phyloP scores from a whole-genome alignment of 2,797 vertebrate species.

The Eulemur mongoz region DNA sequence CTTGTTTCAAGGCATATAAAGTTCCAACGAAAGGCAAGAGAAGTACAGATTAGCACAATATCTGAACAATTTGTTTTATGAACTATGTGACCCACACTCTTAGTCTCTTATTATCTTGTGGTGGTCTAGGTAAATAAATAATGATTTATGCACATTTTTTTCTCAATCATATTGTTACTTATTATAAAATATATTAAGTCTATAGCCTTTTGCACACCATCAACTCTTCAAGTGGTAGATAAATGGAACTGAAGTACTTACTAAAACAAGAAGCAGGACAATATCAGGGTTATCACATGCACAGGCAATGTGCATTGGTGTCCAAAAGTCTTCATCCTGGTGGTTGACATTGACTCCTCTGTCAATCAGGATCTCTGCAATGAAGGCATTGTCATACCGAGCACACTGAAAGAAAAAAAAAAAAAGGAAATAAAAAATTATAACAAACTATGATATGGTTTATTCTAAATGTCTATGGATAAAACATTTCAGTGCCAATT shows the following conservation, averaged over 20 bases:
- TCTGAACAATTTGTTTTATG: neutral
- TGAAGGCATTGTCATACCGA: constrained; percentile 95
- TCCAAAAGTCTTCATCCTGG: constrained; percentile 97
- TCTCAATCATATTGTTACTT: neutral
- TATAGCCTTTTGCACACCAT: neutral
- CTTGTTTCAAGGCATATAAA: neutral
- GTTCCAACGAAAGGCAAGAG: neutral
- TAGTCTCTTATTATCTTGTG: neutral
- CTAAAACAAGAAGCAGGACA: constrained; percentile 92
- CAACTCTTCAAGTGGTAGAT: neutral
- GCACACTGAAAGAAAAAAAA: constrained; percentile 89
- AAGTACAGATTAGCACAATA: neutral
- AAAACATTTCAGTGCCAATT: neutral
- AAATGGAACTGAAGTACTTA: constrained; percentile 82
- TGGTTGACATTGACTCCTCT: constrained; percentile 94
- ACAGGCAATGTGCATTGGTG: constrained; percentile 94
- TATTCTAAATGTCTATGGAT: neutral
- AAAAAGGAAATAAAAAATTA: neutral
- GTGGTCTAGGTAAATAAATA: neutral
- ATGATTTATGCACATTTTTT: neutral
- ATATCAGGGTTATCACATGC: constrained; percentile 94
- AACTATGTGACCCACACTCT: neutral
- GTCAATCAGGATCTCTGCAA: constrained; percentile 94
- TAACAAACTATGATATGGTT: neutral
- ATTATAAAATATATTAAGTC: neutral